Evolutionary conservation across 2,797 vertebrate genomes (phyloP).

Genomic region (Semotilus atromaculatus): DNA sequence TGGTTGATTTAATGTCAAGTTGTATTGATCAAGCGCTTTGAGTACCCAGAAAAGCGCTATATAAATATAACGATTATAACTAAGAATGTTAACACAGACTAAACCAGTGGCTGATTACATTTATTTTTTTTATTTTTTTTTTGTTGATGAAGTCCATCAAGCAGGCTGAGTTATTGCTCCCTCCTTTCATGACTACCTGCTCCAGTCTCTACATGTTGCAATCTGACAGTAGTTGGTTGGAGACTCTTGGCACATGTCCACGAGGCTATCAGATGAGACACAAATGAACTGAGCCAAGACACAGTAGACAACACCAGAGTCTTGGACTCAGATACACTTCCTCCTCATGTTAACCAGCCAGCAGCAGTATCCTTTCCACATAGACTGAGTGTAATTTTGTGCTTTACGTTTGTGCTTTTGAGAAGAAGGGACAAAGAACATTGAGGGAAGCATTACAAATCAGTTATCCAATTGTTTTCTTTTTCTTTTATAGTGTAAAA

Average conservation of each 20-base stretch:
- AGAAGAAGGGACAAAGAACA: not conserved
- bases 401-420: conserved; percentile 16
- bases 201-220: conserved; percentile 57
- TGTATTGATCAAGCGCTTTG: not conserved
- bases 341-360: conserved; percentile 58
- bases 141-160: conserved; percentile 51
- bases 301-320: conserved; percentile 56
- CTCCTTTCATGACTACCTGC: conserved; percentile 33
- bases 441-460: conserved; percentile 24
- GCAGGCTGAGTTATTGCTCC: conserved; percentile 41
- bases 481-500: not conserved
- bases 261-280: conserved; percentile 58
- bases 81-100: conserved; percentile 21
- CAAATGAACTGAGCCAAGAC: conserved; percentile 53
- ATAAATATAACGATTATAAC: not conserved
- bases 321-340: conserved; percentile 56
- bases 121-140: not conserved
- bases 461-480: not conserved
- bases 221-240: conserved; percentile 51
- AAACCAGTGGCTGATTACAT: conserved; percentile 40
- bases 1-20: conserved; percentile 17
- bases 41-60: too few species aligned
- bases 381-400: conserved; percentile 37
- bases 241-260: conserved; percentile 56
- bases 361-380: conserved; percentile 50